Evolutionary conservation across 2,888 invertebrate genomes (phyloP), one percentile per base, ranked within the genome.

Genomic region (Catocala sponsa): DNA sequence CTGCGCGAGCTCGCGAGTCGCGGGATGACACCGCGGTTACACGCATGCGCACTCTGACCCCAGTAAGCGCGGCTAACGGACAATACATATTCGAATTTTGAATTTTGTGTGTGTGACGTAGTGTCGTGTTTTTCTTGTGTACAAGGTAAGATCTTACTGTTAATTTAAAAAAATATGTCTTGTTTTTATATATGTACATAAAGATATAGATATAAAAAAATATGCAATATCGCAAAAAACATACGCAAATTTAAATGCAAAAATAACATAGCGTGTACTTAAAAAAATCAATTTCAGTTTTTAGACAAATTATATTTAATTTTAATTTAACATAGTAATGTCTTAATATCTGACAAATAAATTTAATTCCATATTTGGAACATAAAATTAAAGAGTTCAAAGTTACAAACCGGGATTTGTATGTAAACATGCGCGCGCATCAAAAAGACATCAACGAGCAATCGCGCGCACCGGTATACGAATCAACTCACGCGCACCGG

Each of bases 11-110:
- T 83, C 91, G 81, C 80, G 91, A 93, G 92, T 92, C 87, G 89
- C 87, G 88, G 84, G 87, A 88, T 87, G 87, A 83, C 79, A 81
- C 84, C 77, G 80, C 80, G 76, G 65, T 41, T 54, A 73, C 79
- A 78, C 87, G 88, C 89, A 90, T 82, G 81, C 89, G 91, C 91
- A 91, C 92, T 91, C 91, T 92, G 92, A 92, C 91, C 91, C 84
- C 83, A 80, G 79, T 81, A 68, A 77, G 81, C 87, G 87, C 87
- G 84, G 63, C 52, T 57, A 72, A 72, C 79, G 79, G 76, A 81
- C 76, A 65, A 70, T 65, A 13, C 55, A 63, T 50, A 68, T 78
- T 68, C 63, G 61, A 68, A 63, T 76, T 74, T 70, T 58, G 32
- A 56, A 47, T 76, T 71, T 76, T 80, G 88, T 90, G 88, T 85